These are phyloP conservation scores for Anser cygnoides DNA, from an alignment of 2,113 vertebrate genomes.

Conservation along the genomic window DNA sequence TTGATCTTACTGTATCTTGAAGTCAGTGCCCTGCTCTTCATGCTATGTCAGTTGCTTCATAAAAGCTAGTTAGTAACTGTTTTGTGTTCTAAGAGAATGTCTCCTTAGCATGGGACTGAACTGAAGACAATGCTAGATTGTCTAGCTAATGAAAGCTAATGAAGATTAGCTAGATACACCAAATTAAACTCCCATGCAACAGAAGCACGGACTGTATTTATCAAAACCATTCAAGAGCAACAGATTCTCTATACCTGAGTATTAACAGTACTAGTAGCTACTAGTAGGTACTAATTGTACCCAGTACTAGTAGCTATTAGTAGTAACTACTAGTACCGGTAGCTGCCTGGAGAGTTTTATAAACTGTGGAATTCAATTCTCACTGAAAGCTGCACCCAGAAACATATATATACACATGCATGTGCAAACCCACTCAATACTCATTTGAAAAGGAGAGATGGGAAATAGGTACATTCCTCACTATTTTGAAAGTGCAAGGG, in stretches of 20 bases:
- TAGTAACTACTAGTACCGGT: background rate
- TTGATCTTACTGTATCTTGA: background rate
- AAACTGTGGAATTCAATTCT: no score
- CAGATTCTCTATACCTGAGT: background rate
- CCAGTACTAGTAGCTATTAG: background rate
- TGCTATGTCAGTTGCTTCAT: conserved; percentile 31
- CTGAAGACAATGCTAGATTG: background rate
- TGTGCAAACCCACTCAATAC: background rate
- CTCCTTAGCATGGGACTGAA: conserved; percentile 51
- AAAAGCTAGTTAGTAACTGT: background rate
- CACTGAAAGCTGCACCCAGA: background rate
- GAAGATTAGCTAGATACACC: conserved; percentile 53
- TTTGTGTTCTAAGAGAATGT: background rate
- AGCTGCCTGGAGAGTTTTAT: background rate
- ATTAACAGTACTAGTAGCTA: background rate
- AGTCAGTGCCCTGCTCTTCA: background rate
- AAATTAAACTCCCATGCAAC: conserved; percentile 35
- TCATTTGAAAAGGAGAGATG: background rate
- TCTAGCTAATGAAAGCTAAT: no score
- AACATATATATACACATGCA: accelerated
- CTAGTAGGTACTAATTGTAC: no score
- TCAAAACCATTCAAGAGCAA: conserved; percentile 37
- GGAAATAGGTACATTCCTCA: background rate
- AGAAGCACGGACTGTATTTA: conserved; percentile 3
- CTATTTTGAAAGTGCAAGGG: background rate